Base-by-base conservation (phyloP, 1,140 invertebrate species). In the Zaprionus camerounensis region DNA sequence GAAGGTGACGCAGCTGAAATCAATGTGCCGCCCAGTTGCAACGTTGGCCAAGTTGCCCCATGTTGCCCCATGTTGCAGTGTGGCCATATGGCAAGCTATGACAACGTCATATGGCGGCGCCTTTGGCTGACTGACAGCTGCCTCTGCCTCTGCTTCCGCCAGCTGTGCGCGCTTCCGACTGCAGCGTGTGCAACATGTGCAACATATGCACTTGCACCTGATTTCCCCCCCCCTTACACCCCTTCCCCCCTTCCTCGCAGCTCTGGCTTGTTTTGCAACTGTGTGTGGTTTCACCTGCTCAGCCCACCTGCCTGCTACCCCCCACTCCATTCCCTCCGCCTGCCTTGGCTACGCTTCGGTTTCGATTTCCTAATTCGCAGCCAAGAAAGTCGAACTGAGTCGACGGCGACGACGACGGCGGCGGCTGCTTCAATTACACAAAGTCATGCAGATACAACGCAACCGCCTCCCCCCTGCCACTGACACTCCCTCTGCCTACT, bases 311-410 rank as follows among this genome's bases (percentile, higher is more conserved):
- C 26, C 9, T 34, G 9, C 9, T 9, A 7, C 2, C 38, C 26
- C 6, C 13, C 36, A 11, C 24, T 17, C 4, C 12, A 2, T 17
- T 34, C n/a, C 64, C 58, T 11, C 28, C 36, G 38, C 41, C 44
- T 41, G n/a, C 13, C 41, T 55, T 55, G 24, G 41, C 63, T 66
- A 74, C 67, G 71, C 17, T 76, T 87, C 44, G 85, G 85, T 88
- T 88, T 88, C 84, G 84, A 88, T 88, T 88, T 88, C 84, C 84
- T 84, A 88, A 88, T 88, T 83, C 83, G 80, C 82, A 76, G 65
- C 26, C 71, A 68, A 74, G 71, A 78, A 73, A 74, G 76, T 75
- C 76, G 63, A 71, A 66, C 44, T 71, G 41, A 56, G 49, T 22
- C 20, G 11, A 24, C 7, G 1, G 49, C 49, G 49, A 49, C 44